Conservation (phyloP, 2,888 invertebrate species). For the Cabera pusaria region DNA sequence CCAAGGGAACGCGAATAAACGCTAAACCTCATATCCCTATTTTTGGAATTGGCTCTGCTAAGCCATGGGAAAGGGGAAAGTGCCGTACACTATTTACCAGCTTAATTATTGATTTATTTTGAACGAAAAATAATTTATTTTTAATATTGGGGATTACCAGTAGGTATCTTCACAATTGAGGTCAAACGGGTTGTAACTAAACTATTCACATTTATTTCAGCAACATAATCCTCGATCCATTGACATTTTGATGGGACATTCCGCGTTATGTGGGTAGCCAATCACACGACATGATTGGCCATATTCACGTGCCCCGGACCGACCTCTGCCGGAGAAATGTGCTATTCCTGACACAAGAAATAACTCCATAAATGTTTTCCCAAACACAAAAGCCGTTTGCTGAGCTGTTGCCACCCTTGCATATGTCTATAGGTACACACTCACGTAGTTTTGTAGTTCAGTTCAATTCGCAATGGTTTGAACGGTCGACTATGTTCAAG, state of each 20-base stretch:
- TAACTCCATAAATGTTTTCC: constrained; percentile 37
- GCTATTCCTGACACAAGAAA: constrained; percentile 20
- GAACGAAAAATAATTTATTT: too few relatives aligned
- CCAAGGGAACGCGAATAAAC: too few relatives aligned
- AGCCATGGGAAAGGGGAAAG: too few relatives aligned
- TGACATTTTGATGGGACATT: constrained; percentile 19
- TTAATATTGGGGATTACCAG: too few relatives aligned
- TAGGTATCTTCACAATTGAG: too few relatives aligned
- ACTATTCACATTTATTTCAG: constrained; percentile 12
- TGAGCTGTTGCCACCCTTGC: constrained; percentile 14
- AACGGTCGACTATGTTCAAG: too few relatives aligned
- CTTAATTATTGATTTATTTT: too few relatives aligned
- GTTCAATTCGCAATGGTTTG: too few relatives aligned
- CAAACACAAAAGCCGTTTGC: constrained; percentile 21
- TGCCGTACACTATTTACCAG: too few relatives aligned
- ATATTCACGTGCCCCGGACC: constrained; percentile 27
- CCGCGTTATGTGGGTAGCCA: constrained; percentile 19
- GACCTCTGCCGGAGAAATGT: constrained; percentile 20
- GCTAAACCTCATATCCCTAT: too few relatives aligned
- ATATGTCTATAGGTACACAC: too few relatives aligned
- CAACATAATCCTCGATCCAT: constrained; percentile 14
- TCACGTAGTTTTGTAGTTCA: constrained; percentile 9
- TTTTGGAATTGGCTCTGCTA: too few relatives aligned
- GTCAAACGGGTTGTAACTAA: constrained; percentile 4
- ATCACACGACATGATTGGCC: constrained; percentile 40